These are phyloP conservation scores for Cryptomyrus ogoouensis DNA, from an alignment of 2,113 vertebrate species.

Conservation along the genomic window DNA sequence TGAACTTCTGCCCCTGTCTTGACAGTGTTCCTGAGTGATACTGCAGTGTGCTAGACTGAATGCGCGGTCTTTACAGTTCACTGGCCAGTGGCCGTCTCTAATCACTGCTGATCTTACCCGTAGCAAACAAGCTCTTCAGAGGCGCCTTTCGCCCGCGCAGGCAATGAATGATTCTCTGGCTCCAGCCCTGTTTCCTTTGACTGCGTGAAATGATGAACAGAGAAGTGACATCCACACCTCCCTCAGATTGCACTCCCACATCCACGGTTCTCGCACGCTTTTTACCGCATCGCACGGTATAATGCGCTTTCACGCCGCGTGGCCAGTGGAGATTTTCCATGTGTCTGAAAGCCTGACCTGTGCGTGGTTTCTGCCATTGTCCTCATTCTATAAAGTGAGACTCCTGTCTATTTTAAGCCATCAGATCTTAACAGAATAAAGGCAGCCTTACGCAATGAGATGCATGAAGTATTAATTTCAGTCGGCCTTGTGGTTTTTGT, in stretches of 20 bases:
- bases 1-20: slow-evolving; percentile 6
- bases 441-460: not conserved
- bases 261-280: not conserved
- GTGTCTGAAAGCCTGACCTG: not conserved
- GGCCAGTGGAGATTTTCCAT: not conserved
- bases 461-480: slow-evolving; percentile 1
- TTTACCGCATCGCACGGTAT: not conserved
- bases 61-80: not conserved
- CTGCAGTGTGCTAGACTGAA: not conserved
- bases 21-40: not conserved
- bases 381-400: not conserved
- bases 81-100: not conserved
- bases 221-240: slow-evolving; percentile 14
- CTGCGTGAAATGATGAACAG: not conserved
- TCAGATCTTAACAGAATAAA: not conserved
- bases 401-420: not conserved
- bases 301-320: not conserved
- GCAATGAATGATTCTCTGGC: not conserved
- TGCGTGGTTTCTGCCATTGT: not conserved
- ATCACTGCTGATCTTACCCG: not conserved
- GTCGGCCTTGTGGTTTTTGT: not conserved
- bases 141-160: not conserved
- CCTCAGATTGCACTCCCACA: not conserved
- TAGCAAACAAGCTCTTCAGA: not conserved
- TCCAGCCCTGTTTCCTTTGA: not conserved